Base-by-base conservation (phyloP, 1,140 invertebrate genomes). In the Bombus waltoni region DNA sequence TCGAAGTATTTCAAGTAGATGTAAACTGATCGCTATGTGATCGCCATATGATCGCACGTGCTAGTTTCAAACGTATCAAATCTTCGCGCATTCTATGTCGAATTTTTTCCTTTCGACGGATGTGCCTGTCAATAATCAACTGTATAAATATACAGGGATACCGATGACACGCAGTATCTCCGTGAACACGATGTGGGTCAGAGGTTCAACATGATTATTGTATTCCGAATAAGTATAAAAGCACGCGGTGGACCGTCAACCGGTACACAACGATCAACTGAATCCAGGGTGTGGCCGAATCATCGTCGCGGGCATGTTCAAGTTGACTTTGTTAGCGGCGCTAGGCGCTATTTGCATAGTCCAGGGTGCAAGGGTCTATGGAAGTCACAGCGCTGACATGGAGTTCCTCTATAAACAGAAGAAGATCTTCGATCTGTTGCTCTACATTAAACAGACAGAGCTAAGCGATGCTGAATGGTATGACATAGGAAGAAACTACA, bases 371-470 rank as follows among this genome's bases (percentile, higher is more conserved):
- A 40, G 47, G 2, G 25, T 62, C 22, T 59, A 32, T 11, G 57
- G 71, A 13, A 85, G n/a, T 18, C 75, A 32, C n/a, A 89, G 82
- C 0, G 90, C 93, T 13, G 91, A 93, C 65, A 90, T 92, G 83
- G 91, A 93, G 1, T 93, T 91, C 44, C 92, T 97, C 13, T 86
- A 94, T 28, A 96, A 95, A 81, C 97, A 97, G 92, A 96, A 96
- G 83, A 95, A 96, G 65, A 94, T 97, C 25, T 95, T 96, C 75
- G 96, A 96, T 85, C 94, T 97, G 9, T 93, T 97, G 38, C 95
- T 96, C 88, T 96, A 96, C 88, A 92, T 97, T 1, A 95, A 96
- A 88, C 96, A 96, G 90, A 95, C 95, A 8, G 95, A 95, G 77
- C 93, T 96, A 15, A 92, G 86, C 70, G 95, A 95, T 85, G 91